phyloP scores from a whole-genome alignment of 2,113 vertebrate species.

The Cebus imitator region DNA sequence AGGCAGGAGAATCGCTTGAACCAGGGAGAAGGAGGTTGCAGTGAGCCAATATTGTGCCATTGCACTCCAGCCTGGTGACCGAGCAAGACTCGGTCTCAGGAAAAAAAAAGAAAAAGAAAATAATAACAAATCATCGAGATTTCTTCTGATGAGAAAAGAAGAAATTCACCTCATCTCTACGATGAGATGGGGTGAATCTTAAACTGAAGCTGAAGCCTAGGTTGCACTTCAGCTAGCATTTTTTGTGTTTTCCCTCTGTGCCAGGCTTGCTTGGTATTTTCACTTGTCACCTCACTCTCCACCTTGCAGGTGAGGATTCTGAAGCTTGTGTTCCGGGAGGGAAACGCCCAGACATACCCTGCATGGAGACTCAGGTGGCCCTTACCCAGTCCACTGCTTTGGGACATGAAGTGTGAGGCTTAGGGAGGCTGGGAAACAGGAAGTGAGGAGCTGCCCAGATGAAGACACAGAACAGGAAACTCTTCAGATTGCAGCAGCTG shows the following conservation, averaged over 20 bases:
- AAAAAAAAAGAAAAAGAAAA: too few relatives aligned
- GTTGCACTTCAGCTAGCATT: neutral
- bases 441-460: neutral
- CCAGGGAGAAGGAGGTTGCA: too few relatives aligned
- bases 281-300: neutral
- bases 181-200: neutral
- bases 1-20: too few relatives aligned
- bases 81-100: too few relatives aligned
- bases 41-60: too few relatives aligned
- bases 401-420: neutral
- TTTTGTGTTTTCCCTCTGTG: neutral
- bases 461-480: neutral
- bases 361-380: neutral
- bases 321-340: neutral
- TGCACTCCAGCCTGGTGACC: too few relatives aligned
- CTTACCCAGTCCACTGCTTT: neutral
- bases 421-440: neutral
- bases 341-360: neutral
- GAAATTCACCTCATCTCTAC: too few relatives aligned
- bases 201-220: neutral
- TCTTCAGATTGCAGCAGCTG: neutral
- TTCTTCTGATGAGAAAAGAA: too few relatives aligned
- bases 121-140: too few relatives aligned
- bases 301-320: neutral
- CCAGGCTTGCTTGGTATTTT: neutral